Evolutionary conservation across 2,113 vertebrate genomes (phyloP).

Genomic region (Brachypodius melanocephalos): DNA sequence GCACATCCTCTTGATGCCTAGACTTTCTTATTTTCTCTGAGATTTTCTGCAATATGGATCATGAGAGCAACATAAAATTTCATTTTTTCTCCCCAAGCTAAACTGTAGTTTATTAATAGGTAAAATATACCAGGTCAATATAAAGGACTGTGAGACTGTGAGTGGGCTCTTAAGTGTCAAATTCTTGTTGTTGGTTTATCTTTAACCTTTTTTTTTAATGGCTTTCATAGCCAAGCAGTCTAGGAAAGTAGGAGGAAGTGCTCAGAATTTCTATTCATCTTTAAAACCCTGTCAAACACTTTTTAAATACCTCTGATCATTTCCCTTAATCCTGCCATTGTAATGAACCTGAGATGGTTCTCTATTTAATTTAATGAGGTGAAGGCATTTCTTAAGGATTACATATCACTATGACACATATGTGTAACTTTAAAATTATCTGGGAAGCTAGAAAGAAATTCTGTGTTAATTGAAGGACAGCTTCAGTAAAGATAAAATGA

Average conservation of each 20-base stretch:
- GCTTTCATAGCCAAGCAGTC: background rate
- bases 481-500: background rate
- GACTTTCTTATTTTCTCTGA: background rate
- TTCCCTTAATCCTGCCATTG: background rate
- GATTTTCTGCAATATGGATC: background rate
- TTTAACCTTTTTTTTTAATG: background rate
- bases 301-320: background rate
- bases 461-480: background rate
- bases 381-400: background rate
- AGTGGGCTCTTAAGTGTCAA: background rate
- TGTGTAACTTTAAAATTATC: background rate
- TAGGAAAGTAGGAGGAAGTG: background rate
- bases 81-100: background rate
- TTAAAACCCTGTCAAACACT: background rate
- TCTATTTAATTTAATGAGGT: background rate
- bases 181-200: background rate
- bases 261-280: background rate
- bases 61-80: background rate
- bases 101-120: background rate
- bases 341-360: background rate
- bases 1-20: background rate
- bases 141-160: background rate
- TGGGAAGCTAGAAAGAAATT: background rate
- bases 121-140: background rate
- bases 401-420: background rate